Evolutionary conservation across 2,797 vertebrate species (phyloP), one percentile per base, ranked within the genome.

Genomic region (Centropyge bicolor): DNA sequence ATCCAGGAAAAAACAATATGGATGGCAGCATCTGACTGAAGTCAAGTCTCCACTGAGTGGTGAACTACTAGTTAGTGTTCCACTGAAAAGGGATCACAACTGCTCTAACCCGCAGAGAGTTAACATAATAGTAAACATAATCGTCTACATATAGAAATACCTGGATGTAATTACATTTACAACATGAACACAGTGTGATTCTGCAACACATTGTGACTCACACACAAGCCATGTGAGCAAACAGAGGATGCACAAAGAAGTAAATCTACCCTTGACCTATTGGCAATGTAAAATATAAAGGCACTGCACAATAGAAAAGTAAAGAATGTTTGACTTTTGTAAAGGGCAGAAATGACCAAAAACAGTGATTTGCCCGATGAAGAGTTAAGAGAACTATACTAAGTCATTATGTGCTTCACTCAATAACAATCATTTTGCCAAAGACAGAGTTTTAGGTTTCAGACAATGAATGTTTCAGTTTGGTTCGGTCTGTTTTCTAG

Each of bases 131-230:
- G 2, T 38, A 10, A 17, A 52, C 9, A 54, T 61, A 11, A 69
- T 69, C 22, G 27, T 17, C 31, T 24, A 45, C 1, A 35, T 54
- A 40, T 20, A 12, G 40, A 11, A 11, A 20, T 40, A 22, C 45
- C 14, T n/a, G 48, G 1, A 63, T 16, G 19, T 60, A 27, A 27
- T 35, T 4, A 35, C 10, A 57, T 60, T 41, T 67, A 43, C 1
- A 31, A 41, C 22, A 19, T 10, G 61, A 20, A 6, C 7, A 55
- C 4, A 35, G 27, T 52, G 43, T 49, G 22, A 27, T 41, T 54
- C 38, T 24, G n/a, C 51, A 61, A 5, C 14, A 54, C 38, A 52
- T 22, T 49, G 63, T 76, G 56, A 10, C 41, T 69, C n/a, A 55
- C 24, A 43, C 46, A 0, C 10, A 67, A 31, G 17, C 55, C 13